These are phyloP conservation scores for Ormyrus labotus DNA, from an alignment of 2,888 invertebrate species.

Conservation along the genomic window DNA sequence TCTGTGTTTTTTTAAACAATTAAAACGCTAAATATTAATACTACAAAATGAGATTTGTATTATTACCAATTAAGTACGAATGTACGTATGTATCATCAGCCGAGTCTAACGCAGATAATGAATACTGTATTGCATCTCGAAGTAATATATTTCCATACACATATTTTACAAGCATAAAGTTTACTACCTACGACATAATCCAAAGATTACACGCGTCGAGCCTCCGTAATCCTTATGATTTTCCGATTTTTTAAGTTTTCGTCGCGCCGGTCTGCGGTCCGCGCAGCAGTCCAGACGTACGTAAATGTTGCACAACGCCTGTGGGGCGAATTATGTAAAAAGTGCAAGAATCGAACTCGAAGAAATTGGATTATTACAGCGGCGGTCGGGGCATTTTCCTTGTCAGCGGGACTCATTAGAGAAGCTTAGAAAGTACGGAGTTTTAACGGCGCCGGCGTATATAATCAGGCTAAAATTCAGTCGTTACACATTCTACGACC, in stretches of 20 bases:
- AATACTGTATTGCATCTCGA: no score
- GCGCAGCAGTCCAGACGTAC: neutral
- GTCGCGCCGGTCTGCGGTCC: neutral
- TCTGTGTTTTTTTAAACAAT: no score
- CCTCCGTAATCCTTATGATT: constrained; percentile 5
- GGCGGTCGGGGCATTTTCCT: constrained; percentile 13
- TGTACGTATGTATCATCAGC: no score
- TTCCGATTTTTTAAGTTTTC: constrained; percentile 6
- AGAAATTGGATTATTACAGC: constrained; percentile 43
- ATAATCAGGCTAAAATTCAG: constrained; percentile 25
- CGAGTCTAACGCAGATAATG: no score
- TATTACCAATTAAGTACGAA: no score
- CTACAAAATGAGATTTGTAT: no score
- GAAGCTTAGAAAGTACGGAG: constrained; percentile 25
- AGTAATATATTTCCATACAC: no score
- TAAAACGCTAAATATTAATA: no score
- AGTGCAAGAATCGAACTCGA: constrained; percentile 15
- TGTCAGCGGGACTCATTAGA: constrained; percentile 37
- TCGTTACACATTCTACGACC: neutral
- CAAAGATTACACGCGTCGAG: constrained; percentile 23
- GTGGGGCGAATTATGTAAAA: constrained; percentile 32
- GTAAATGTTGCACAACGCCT: neutral
- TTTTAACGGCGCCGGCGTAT: constrained; percentile 28
- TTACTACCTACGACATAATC: constrained; percentile 18
- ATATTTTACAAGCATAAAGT: no score